These are phyloP conservation scores for Indicator indicator DNA, from an alignment of 2,113 vertebrate genomes.

Conservation along the genomic window DNA sequence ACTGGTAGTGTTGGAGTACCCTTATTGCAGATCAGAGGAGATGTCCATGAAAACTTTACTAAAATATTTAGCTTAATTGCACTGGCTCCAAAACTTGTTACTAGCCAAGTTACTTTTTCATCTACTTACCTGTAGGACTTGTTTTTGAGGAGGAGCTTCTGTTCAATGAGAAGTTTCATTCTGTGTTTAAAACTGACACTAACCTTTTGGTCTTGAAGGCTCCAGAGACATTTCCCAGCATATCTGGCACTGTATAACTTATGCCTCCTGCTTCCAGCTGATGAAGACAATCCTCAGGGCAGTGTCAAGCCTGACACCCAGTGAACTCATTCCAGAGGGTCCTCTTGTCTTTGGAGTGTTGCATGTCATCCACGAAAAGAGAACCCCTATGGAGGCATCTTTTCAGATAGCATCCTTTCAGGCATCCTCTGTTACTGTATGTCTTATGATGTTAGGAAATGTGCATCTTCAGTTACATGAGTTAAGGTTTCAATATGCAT, in stretches of 20 bases:
- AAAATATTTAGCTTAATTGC: neutral
- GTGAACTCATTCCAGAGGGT: rapidly evolving
- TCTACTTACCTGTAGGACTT: neutral
- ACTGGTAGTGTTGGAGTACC: neutral
- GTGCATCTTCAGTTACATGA: rapidly evolving
- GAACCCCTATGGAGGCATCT: rapidly evolving
- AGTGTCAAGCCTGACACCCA: rapidly evolving
- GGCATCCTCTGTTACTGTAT: neutral
- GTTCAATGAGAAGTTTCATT: neutral
- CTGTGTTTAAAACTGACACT: neutral
- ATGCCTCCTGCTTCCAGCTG: neutral
- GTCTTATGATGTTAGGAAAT: neutral
- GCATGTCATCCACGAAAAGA: neutral
- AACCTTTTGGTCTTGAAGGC: neutral
- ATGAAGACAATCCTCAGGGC: neutral
- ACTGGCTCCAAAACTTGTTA: neutral
- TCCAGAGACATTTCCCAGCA: neutral
- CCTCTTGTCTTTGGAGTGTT: neutral
- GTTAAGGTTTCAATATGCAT: neutral
- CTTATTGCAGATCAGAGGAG: neutral
- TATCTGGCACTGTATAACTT: neutral
- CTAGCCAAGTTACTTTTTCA: neutral
- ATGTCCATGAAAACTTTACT: neutral
- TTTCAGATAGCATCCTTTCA: neutral
- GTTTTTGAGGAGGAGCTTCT: neutral